Conservation (phyloP, 2,888 invertebrate genomes). For the Epistrophe grossulariae region DNA sequence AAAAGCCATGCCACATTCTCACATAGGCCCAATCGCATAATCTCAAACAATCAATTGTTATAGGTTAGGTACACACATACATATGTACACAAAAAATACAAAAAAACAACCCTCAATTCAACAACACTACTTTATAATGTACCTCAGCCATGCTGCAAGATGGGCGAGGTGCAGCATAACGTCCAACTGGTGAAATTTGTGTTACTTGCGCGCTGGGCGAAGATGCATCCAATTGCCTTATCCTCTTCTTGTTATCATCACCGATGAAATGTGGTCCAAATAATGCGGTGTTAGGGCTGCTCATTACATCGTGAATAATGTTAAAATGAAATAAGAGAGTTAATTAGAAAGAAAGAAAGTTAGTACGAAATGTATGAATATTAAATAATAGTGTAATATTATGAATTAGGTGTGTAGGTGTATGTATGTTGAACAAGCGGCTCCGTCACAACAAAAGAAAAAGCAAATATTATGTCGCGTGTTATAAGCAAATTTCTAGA, state of each 20-base stretch:
- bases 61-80: background rate
- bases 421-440: background rate
- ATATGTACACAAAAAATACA: too few species aligned
- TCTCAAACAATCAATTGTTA: background rate
- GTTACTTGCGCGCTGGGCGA: constrained; percentile 82
- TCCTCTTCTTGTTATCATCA: constrained; percentile 79
- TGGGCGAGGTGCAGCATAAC: constrained; percentile 87
- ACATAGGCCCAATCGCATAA: background rate
- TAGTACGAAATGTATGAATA: constrained; percentile 14
- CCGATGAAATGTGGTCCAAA: constrained; percentile 83
- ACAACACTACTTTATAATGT: constrained; percentile 64
- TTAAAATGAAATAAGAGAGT: constrained; percentile 38
- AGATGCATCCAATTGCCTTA: constrained; percentile 77
- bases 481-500: constrained; percentile 45
- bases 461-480: constrained; percentile 34
- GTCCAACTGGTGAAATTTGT: constrained; percentile 84
- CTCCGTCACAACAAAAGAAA: constrained; percentile 29
- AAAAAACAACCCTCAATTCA: constrained; percentile 10
- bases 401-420: constrained; percentile 1
- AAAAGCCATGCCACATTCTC: constrained; percentile 38
- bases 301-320: constrained; percentile 21
- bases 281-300: constrained; percentile 84
- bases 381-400: background rate
- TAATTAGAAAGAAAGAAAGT: constrained; percentile 26
- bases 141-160: constrained; percentile 89